Conservation (phyloP, 1,140 invertebrate species). For the Branchinecta lynchi region DNA sequence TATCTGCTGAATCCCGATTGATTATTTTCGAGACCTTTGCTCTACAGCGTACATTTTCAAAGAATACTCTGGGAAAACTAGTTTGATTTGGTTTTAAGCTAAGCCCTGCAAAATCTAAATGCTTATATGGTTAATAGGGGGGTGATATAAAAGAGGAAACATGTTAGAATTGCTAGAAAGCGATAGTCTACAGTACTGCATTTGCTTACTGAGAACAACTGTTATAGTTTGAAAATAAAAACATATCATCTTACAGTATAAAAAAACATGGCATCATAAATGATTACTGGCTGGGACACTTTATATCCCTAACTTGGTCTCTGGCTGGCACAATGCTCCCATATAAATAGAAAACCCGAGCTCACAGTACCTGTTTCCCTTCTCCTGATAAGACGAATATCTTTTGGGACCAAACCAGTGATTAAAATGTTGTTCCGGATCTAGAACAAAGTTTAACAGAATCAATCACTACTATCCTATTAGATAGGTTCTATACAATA, state of each 20-base stretch:
- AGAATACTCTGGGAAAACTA: too few species aligned
- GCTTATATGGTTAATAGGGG: too few species aligned
- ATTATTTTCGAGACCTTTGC: too few species aligned
- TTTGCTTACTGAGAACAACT: neutral
- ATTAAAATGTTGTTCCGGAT: slow-evolving; percentile 53
- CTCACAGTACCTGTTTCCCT: slow-evolving; percentile 61
- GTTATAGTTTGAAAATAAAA: neutral
- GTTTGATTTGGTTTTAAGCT: too few species aligned
- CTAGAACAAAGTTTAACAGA: slow-evolving; percentile 32
- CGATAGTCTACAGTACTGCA: neutral
- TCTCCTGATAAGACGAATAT: slow-evolving; percentile 66
- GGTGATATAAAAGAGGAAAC: too few species aligned
- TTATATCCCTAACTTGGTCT: neutral
- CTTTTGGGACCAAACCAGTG: slow-evolving; percentile 56
- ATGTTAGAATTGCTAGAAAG: too few species aligned
- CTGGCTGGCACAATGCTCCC: neutral
- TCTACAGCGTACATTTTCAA: too few species aligned
- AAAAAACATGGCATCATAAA: neutral
- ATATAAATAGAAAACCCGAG: slow-evolving; percentile 11
- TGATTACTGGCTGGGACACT: neutral
- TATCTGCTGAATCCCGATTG: too few species aligned
- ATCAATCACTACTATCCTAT: neutral
- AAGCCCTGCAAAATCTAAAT: too few species aligned
- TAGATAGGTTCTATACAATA: slow-evolving; percentile 21
- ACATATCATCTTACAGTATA: neutral